These are phyloP conservation scores for Siphamia tubifer DNA, from an alignment of 2,113 vertebrate genomes.

Conservation along the genomic window DNA sequence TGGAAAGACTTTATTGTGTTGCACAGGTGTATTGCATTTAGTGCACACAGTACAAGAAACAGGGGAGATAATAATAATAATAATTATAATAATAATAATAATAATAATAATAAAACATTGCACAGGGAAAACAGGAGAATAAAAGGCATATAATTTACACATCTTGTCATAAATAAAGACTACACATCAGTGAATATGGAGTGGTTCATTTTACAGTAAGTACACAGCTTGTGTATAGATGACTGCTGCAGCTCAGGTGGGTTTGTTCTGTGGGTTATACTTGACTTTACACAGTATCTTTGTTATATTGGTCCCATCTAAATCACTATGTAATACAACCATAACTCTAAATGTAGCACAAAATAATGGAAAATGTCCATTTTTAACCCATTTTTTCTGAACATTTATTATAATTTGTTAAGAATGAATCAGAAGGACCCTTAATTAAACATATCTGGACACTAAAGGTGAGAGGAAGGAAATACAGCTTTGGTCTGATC, in stretches of 20 bases:
- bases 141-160: conserved; percentile 69
- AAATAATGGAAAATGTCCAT: no score
- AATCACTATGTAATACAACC: not conserved
- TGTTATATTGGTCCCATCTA: not conserved
- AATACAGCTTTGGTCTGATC: conserved; percentile 23
- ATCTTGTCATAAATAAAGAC: conserved; percentile 74
- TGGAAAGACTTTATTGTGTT: conserved; percentile 72
- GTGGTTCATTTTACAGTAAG: conserved; percentile 59
- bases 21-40: conserved; percentile 53
- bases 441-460: not conserved
- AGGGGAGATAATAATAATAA: conserved; percentile 33
- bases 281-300: not conserved
- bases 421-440: not conserved
- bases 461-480: not conserved
- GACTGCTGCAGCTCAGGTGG: conserved; percentile 1
- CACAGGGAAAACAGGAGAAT: conserved; percentile 60
- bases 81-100: conserved; percentile 45
- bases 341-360: not conserved
- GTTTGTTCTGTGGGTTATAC: not conserved
- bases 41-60: conserved; percentile 55
- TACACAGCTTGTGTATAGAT: conserved; percentile 39
- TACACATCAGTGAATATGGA: conserved; percentile 52
- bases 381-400: no score
- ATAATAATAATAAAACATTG: conserved; percentile 61
- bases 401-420: not conserved